phyloP scores from a whole-genome alignment of 2,113 vertebrate species.

The Paradisaea rubra region DNA sequence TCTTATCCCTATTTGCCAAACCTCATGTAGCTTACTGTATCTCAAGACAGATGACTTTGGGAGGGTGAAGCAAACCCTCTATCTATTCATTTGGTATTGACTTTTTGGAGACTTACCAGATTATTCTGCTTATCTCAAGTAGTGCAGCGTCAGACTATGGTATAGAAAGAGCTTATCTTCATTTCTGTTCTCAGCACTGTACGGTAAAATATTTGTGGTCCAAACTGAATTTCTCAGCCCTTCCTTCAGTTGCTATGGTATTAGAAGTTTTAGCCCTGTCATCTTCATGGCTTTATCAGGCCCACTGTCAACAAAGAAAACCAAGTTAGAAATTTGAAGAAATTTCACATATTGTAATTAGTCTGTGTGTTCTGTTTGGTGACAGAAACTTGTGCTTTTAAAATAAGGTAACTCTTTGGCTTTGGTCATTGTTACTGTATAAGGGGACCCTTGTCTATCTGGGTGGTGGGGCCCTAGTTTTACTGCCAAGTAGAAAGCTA shows the following conservation, averaged over 20 bases:
- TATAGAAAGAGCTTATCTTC: background rate
- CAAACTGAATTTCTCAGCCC: background rate
- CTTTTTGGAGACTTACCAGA: background rate
- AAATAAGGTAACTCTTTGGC: background rate
- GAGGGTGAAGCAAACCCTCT: background rate
- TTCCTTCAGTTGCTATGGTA: background rate
- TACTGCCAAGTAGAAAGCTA: background rate
- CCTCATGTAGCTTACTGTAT: background rate
- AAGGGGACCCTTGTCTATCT: background rate
- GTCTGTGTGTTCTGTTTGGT: background rate
- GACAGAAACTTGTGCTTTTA: background rate
- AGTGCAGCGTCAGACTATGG: background rate
- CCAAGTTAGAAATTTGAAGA: background rate
- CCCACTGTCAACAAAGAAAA: background rate
- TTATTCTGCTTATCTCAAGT: slow-evolving; percentile 36
- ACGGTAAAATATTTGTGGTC: background rate
- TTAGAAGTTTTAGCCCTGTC: background rate
- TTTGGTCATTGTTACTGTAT: background rate
- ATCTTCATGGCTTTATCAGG: background rate
- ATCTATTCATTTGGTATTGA: slow-evolving; percentile 29
- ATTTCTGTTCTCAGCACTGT: background rate
- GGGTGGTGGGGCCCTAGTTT: background rate
- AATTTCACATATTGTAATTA: background rate
- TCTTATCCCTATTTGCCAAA: slow-evolving; percentile 30
- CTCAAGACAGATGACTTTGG: background rate